Percentiles rank a stretch among this genome's conserved stretches.
phyloP scores from a whole-genome alignment of 2,888 invertebrate genomes.

The Limnephilus rhombicus region DNA sequence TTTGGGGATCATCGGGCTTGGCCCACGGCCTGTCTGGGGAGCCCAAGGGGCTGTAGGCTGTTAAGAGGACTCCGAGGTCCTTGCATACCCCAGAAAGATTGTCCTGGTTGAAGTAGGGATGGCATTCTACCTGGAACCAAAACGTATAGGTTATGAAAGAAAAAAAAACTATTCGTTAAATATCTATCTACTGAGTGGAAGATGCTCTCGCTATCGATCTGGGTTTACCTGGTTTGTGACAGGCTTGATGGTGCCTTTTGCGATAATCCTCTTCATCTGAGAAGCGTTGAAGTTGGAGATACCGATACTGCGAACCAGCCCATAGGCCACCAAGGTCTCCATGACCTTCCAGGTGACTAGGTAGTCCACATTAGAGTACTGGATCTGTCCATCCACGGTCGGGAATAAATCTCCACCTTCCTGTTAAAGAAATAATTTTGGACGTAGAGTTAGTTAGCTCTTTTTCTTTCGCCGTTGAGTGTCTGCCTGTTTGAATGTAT shows the following conservation, averaged over 20 bases:
- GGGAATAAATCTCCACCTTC: slow-evolving; percentile 82
- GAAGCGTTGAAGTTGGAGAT: slow-evolving; percentile 88
- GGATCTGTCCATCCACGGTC: slow-evolving; percentile 77
- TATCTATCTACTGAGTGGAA: not conserved
- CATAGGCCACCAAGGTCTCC: slow-evolving; percentile 83
- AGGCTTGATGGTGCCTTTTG: slow-evolving; percentile 80
- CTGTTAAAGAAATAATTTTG: slow-evolving; percentile 70
- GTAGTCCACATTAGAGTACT: slow-evolving; percentile 83
- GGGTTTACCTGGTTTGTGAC: slow-evolving; percentile 80
- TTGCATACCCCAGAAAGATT: slow-evolving; percentile 84
- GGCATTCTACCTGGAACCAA: slow-evolving; percentile 83
- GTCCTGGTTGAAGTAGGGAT: slow-evolving; percentile 87
- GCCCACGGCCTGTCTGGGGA: slow-evolving; percentile 91
- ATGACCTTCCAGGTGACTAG: slow-evolving; percentile 86
- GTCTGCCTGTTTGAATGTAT: too few species aligned
- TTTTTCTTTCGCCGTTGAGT: slow-evolving; percentile 88
- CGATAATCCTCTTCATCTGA: slow-evolving; percentile 83
- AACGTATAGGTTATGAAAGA: not conserved
- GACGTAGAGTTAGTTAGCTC: slow-evolving; percentile 76
- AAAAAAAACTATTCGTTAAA: not conserved
- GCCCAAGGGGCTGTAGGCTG: slow-evolving; percentile 91
- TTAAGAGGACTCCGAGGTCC: slow-evolving; percentile 81
- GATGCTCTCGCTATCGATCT: not conserved
- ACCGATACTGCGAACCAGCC: slow-evolving; percentile 84
- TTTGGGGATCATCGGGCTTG: slow-evolving; percentile 83